Percentiles rank a stretch among this genome's conserved stretches.
These are phyloP conservation scores for Dioctria linearis DNA, from an alignment of 2,888 invertebrate species.

Conservation along the genomic window DNA sequence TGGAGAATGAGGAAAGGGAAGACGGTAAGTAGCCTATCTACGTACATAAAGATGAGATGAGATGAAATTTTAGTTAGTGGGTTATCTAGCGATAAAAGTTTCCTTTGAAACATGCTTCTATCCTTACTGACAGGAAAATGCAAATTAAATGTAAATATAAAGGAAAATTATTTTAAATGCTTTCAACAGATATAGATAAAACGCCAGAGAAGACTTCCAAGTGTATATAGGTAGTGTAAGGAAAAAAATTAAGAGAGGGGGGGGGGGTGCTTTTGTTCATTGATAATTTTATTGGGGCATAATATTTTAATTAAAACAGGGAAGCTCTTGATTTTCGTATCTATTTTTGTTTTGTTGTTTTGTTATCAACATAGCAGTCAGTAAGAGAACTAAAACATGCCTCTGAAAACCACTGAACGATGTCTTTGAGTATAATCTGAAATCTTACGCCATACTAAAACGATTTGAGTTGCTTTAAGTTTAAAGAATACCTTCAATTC, in stretches of 20 bases:
- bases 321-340: not conserved
- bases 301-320: not conserved
- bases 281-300: not conserved
- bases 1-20: not conserved
- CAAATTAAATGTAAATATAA: not conserved
- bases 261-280: too few species aligned
- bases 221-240: not conserved
- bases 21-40: not conserved
- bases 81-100: not conserved
- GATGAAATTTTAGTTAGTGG: not conserved
- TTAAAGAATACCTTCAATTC: too few species aligned
- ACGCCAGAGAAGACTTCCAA: not conserved
- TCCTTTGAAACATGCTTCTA: constrained; percentile 9
- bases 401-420: too few species aligned
- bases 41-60: not conserved
- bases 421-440: too few species aligned
- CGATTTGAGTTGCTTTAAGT: too few species aligned
- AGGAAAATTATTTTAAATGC: constrained; percentile 6
- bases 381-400: too few species aligned
- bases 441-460: too few species aligned
- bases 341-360: too few species aligned
- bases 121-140: not conserved
- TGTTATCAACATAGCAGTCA: too few species aligned
- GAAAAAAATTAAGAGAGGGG: too few species aligned
- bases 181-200: not conserved